Base-by-base conservation (phyloP, 2,797 vertebrate genomes). In the Peromyscus nudipes region DNA sequence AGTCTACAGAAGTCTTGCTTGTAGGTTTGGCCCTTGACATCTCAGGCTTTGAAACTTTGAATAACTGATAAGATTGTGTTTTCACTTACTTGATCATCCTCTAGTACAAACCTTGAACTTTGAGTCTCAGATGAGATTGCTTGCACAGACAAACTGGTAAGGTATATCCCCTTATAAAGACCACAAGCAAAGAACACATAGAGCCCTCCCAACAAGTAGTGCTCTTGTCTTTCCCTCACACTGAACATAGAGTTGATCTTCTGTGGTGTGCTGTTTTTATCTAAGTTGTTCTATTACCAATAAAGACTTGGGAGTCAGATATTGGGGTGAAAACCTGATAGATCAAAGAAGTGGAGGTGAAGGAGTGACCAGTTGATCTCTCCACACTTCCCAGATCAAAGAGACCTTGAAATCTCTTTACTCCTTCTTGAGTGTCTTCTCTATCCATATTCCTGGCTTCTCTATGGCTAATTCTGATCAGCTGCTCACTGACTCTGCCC, bases 31-130 rank as follows among this genome's bases (percentile, higher is more conserved):
- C 6, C 64, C 17, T 64, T 46, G 60, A 87, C 49, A 52, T 82
- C 43, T 60, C 6, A 34, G 5, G 8, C 64, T 94, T 91, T 95
- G 76, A 86, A 89, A 57, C 23, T 52, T 25, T 67, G 83, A 90
- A 31, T 34, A 8, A 4, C 4, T 57, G 75, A 92, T 83, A 91
- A 92, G 71, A 16, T 75, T 87, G 25, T 76, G 83, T 81, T 52
- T 67, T 10, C 73, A n/a, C 19, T 19, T 91, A 29, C 52, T 40
- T 57, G 60, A 83, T 21, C 1, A 10, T 80, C 31, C 11, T 92
- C 29, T 79, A 89, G 6, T 8, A 91, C 75, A 92, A 60, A 40
- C 27, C 49, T 87, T 89, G 49, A 85, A 40, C 34, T 46, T 14
- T 46, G 52, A 52, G 19, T 89, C 46, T 86, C 46, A 80, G 65